Conservation (phyloP, 2,888 invertebrate genomes). For the Cryptosula pallasiana region DNA sequence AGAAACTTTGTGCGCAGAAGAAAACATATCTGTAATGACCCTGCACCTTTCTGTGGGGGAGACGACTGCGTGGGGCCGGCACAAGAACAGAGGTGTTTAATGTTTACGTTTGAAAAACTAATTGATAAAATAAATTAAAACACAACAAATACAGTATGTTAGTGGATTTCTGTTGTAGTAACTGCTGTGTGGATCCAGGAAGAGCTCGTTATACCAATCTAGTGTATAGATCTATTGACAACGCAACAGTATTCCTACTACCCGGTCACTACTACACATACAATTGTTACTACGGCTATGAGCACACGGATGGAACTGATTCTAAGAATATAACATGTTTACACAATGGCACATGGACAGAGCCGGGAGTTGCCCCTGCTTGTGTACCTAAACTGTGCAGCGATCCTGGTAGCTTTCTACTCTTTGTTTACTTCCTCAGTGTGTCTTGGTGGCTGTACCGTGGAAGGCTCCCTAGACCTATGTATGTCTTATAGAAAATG, state of each 20-base stretch:
- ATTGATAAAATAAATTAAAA: not conserved
- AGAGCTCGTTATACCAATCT: not conserved
- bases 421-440: not conserved
- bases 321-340: constrained; percentile 10
- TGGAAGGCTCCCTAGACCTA: too few species aligned
- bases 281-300: not conserved
- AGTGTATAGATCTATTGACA: not conserved
- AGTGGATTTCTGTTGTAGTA: not conserved
- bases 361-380: not conserved
- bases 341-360: not conserved
- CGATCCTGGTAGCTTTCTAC: not conserved
- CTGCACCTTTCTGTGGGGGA: constrained; percentile 21
- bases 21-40: not conserved
- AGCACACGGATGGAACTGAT: not conserved
- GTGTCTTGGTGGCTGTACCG: too few species aligned
- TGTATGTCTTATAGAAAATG: constrained; percentile 3
- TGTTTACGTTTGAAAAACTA: not conserved
- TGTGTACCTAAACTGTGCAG: constrained; percentile 8
- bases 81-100: not conserved
- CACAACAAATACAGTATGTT: too few species aligned
- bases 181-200: constrained; percentile 9
- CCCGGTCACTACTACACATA: constrained; percentile 22
- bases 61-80: not conserved
- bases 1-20: constrained; percentile 1
- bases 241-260: not conserved